These are phyloP conservation scores for Leptonema lineaticorne DNA, from an alignment of 1,140 invertebrate genomes.

Conservation along the genomic window DNA sequence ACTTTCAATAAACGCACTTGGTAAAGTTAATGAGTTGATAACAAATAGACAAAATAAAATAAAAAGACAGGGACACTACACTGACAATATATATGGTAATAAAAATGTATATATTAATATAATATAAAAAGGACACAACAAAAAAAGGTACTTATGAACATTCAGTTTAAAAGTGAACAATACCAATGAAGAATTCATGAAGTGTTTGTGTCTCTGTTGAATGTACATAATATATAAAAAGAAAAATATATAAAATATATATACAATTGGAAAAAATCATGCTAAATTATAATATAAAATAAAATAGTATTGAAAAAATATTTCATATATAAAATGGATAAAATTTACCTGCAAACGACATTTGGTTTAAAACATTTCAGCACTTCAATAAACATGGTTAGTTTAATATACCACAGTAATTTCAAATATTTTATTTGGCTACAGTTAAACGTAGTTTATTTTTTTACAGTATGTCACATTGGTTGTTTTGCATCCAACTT, in stretches of 20 bases:
- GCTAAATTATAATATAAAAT: conserved; percentile 6
- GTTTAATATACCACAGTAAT: conserved; percentile 32
- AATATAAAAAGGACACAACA: not conserved
- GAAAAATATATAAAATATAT: not conserved
- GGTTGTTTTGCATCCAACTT: conserved; percentile 34
- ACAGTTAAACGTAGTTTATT: conserved; percentile 37
- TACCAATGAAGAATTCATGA: conserved; percentile 4
- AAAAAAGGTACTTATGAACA: not conserved
- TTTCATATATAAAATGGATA: not conserved
- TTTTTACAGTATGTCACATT: conserved; percentile 39
- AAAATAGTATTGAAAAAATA: conserved; percentile 10
- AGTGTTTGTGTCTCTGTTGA: conserved; percentile 2
- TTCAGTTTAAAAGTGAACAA: conserved; percentile 4
- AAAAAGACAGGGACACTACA: not conserved
- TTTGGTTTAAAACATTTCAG: not conserved
- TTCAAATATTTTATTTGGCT: conserved; percentile 36
- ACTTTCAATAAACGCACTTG: not conserved
- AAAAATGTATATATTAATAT: not conserved
- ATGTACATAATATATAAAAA: not conserved
- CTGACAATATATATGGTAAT: not conserved
- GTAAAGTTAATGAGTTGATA: not conserved
- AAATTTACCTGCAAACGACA: conserved; percentile 12
- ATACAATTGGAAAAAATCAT: not conserved
- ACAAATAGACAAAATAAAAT: conserved; percentile 7
- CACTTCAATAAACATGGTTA: conserved; percentile 30